phyloP scores from a whole-genome alignment of 2,113 vertebrate genomes.

The Gymnarchus niloticus region DNA sequence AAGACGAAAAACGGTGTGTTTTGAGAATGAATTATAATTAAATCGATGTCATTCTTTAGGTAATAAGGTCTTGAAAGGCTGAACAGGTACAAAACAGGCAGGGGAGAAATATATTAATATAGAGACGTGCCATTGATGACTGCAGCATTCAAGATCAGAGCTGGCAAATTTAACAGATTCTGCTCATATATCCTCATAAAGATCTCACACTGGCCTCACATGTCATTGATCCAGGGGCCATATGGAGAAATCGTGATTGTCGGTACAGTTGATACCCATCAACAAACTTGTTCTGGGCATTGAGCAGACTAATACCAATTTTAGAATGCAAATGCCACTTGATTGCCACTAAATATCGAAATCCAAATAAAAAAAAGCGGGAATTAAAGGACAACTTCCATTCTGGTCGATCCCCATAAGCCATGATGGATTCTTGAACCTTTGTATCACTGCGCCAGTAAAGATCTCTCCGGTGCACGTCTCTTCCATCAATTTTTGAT shows the following conservation, averaged over 20 bases:
- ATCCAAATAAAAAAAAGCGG: too few species aligned
- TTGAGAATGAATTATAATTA: neutral
- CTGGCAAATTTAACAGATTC: neutral
- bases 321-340: too few species aligned
- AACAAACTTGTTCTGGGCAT: neutral
- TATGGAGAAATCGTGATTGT: neutral
- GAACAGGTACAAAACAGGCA: neutral
- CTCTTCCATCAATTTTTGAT: too few species aligned
- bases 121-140: neutral
- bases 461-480: too few species aligned
- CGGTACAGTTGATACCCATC: neutral
- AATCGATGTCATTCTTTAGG: neutral
- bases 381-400: too few species aligned
- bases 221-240: neutral
- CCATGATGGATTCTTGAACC: too few species aligned
- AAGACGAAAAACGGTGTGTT: neutral
- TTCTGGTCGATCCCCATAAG: too few species aligned
- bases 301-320: too few species aligned
- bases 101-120: neutral
- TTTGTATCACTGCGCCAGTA: too few species aligned
- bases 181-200: neutral
- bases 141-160: neutral
- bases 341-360: too few species aligned
- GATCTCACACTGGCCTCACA: neutral
- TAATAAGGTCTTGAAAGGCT: neutral